These are phyloP conservation scores for Cryptoprocta ferox DNA, from an alignment of 2,797 vertebrate genomes.

Conservation along the genomic window DNA sequence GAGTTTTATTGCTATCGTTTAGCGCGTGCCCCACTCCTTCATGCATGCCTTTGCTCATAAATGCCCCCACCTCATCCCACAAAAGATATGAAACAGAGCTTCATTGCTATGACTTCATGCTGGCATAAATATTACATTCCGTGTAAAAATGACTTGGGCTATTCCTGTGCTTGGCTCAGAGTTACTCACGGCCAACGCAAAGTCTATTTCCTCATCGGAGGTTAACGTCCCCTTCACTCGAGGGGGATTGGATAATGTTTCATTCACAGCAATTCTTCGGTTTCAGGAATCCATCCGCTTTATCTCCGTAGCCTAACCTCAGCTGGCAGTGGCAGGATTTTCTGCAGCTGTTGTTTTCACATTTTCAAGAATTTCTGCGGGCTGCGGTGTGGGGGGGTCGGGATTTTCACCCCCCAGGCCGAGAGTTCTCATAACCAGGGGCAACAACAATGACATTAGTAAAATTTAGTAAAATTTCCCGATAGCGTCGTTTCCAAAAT, in stretches of 20 bases:
- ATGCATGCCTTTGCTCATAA: constrained; percentile 44
- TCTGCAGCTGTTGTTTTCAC: background rate
- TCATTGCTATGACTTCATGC: constrained; percentile 30
- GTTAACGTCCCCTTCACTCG: background rate
- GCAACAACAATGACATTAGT: rapidly evolving
- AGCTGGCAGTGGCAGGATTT: background rate
- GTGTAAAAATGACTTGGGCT: background rate
- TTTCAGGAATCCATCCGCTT: background rate
- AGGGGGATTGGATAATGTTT: background rate
- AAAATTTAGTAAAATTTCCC: background rate
- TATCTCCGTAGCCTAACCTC: background rate
- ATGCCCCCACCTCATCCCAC: constrained; percentile 46
- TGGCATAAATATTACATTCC: constrained; percentile 67
- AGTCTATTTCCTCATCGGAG: background rate
- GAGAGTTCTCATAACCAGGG: background rate
- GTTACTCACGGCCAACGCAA: background rate
- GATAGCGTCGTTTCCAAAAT: background rate
- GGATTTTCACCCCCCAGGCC: background rate
- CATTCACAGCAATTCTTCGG: background rate
- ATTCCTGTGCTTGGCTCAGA: background rate
- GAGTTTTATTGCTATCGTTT: constrained; percentile 42
- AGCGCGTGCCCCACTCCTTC: background rate
- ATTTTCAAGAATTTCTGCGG: background rate
- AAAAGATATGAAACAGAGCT: constrained; percentile 32
- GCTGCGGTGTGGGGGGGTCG: background rate